These are phyloP conservation scores for Odontocolon sp. DNA, from an alignment of 2,888 invertebrate species.

Conservation along the genomic window DNA sequence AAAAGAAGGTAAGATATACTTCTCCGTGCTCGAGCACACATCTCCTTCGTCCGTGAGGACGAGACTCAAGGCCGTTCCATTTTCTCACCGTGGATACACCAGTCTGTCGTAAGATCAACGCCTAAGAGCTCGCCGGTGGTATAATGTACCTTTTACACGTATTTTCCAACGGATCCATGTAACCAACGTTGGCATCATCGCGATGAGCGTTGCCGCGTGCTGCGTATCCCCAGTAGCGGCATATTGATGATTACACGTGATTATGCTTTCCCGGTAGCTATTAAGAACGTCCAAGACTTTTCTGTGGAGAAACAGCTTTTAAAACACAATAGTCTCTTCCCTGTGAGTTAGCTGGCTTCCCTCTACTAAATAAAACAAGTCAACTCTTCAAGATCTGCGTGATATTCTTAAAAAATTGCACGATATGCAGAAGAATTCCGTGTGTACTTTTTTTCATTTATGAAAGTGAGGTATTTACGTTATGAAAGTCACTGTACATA, in stretches of 20 bases:
- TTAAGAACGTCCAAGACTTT: no score
- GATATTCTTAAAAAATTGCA: no score
- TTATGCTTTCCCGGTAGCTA: slow-evolving; percentile 57
- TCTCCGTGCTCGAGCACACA: slow-evolving; percentile 33
- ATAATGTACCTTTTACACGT: no score
- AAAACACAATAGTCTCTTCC: no score
- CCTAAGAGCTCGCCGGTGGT: background rate
- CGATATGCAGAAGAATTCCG: no score
- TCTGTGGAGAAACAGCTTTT: no score
- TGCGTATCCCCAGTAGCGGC: slow-evolving; percentile 38
- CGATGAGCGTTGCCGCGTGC: slow-evolving; percentile 22
- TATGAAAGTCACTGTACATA: no score
- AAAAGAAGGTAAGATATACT: slow-evolving; percentile 26
- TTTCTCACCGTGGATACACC: slow-evolving; percentile 69
- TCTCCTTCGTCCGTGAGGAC: slow-evolving; percentile 65
- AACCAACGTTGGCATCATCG: background rate
- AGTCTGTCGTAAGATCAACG: slow-evolving; percentile 47
- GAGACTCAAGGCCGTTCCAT: slow-evolving; percentile 78
- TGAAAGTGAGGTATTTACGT: no score
- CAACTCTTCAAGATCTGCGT: no score
- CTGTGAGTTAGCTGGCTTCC: no score
- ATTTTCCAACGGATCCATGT: background rate
- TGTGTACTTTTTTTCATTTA: no score
- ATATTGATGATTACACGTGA: slow-evolving; percentile 59
- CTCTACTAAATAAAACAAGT: no score